These are phyloP conservation scores for Zaprionus vittiger DNA, from an alignment of 1,140 invertebrate species.

Conservation along the genomic window DNA sequence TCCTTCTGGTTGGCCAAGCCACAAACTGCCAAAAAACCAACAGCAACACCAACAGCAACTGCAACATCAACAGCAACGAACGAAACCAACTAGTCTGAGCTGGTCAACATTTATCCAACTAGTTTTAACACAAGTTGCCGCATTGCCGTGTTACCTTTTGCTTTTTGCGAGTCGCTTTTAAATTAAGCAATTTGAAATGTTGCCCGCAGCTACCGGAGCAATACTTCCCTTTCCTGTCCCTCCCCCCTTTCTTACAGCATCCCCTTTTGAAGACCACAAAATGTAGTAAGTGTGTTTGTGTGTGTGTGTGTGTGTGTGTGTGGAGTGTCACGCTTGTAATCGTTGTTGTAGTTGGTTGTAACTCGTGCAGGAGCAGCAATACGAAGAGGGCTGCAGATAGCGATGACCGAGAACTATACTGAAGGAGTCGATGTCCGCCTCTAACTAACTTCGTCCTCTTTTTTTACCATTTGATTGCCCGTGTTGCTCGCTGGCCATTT, in stretches of 20 bases:
- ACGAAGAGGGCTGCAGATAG: slow-evolving; percentile 45
- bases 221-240: neutral
- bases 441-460: neutral
- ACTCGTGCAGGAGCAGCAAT: slow-evolving; percentile 41
- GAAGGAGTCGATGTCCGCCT: slow-evolving; percentile 70
- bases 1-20: slow-evolving; percentile 2
- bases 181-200: slow-evolving; percentile 82
- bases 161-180: slow-evolving; percentile 73
- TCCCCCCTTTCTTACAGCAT: neutral
- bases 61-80: slow-evolving; percentile 1
- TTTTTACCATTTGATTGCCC: slow-evolving; percentile 56
- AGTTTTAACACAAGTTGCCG: slow-evolving; percentile 55
- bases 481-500: slow-evolving; percentile 69
- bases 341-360: slow-evolving; percentile 70
- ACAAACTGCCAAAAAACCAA: slow-evolving; percentile 34
- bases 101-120: slow-evolving; percentile 73
- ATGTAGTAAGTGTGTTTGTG: slow-evolving; percentile 33
- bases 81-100: slow-evolving; percentile 48
- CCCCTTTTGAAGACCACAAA: slow-evolving; percentile 39
- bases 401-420: slow-evolving; percentile 38
- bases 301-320: slow-evolving; percentile 62
- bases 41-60: neutral
- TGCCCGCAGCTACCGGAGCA: slow-evolving; percentile 48
- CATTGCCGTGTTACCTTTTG: slow-evolving; percentile 34
- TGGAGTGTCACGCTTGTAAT: slow-evolving; percentile 77